Evolutionary conservation across 1,140 invertebrate genomes (phyloP), one percentile per base, ranked within the genome.

Genomic region (Dysdera silvatica): DNA sequence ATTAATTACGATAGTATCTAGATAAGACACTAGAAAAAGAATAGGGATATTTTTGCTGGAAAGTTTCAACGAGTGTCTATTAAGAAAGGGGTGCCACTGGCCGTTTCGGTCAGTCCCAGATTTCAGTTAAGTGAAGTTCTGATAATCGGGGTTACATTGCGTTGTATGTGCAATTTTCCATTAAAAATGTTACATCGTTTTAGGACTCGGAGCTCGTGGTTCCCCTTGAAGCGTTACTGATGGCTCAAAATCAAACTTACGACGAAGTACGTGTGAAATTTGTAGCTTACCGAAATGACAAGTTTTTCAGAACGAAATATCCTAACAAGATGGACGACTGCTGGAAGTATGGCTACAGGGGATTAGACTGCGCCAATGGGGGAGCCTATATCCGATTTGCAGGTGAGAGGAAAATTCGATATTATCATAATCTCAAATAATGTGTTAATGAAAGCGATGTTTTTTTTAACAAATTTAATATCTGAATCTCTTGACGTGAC

Each of bases 231-330:
- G 63, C 64, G 12, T 16, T 68, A 3, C 26, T 67, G 4, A 14
- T 66, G 51, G 57, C 61, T 16, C 51, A 60, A 26, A 48, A 51
- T 23, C 52, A 67, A 45, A 62, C 54, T 3, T 32, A 52, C 12
- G 68, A 68, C 32, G 61, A 59, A 18, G 56, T 70, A 6, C 53
- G 71, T 29, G 47, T 72, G 7, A 68, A 71, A 37, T 71, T 72
- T 33, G 64, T 72, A 3, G 61, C 69, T 7, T 71, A 69, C 49
- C 64, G 54, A 35, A 72, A 68, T 26, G 61, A 69, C 31, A 72
- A 72, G 55, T 67, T 72, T n/a, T 72, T 71, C 61, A 67, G 68
- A 26, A 59, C 60, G 45, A 60, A 53, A 18, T 29, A 16, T 4
- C 58, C 40, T 14, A 41, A 33, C 10, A 49, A n/a, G 61, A 31